Conservation (phyloP, 1,140 invertebrate genomes). For the Trachymyrmex cornetzi region DNA sequence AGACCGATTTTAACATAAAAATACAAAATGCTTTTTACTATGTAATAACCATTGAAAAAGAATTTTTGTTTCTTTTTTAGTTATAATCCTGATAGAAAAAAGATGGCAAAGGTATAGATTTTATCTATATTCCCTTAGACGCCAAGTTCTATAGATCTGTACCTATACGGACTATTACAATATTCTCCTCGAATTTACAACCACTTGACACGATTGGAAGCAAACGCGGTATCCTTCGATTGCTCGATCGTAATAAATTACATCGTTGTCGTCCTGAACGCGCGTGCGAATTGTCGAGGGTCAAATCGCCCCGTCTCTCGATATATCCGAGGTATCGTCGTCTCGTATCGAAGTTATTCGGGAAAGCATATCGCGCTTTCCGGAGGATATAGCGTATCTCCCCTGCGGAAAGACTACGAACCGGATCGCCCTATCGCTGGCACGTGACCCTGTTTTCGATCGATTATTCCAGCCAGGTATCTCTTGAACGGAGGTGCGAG, state of each 20-base stretch:
- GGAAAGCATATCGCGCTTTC: constrained; percentile 65
- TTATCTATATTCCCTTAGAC: neutral
- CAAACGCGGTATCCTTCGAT: constrained; percentile 31
- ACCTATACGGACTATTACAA: constrained; percentile 19
- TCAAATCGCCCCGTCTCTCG: neutral
- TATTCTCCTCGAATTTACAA: constrained; percentile 39
- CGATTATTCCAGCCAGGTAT: constrained; percentile 67
- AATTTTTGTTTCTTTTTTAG: neutral
- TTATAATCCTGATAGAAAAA: neutral
- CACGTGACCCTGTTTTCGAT: constrained; percentile 63
- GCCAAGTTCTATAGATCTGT: neutral
- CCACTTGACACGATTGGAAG: constrained; percentile 20
- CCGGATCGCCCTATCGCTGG: constrained; percentile 60
- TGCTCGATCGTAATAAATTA: constrained; percentile 47
- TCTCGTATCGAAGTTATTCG: constrained; percentile 53
- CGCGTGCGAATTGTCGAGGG: constrained; percentile 28
- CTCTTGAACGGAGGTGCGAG: constrained; percentile 42
- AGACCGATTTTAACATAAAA: too few relatives aligned
- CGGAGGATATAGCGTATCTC: constrained; percentile 60
- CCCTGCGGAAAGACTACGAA: constrained; percentile 63
- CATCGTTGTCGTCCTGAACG: constrained; percentile 16
- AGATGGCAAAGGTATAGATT: neutral
- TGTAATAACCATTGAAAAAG: neutral
- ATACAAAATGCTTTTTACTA: too few relatives aligned
- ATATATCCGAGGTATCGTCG: constrained; percentile 41